These are phyloP conservation scores for Pristionchus exspectatus DNA, from an alignment of 2,888 invertebrate species.

Conservation along the genomic window DNA sequence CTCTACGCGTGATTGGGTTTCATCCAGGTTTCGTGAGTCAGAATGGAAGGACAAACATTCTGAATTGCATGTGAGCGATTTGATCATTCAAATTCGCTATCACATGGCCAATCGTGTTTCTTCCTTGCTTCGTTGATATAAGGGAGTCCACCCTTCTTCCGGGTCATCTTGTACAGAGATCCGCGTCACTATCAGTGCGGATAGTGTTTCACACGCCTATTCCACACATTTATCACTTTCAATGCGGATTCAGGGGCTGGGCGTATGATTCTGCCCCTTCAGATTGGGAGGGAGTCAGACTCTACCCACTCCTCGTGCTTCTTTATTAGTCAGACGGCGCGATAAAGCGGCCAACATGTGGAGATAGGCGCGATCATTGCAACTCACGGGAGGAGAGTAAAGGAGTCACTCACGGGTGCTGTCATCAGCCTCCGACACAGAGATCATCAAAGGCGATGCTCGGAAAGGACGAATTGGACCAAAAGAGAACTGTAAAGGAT, in stretches of 20 bases:
- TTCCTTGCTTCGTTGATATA: not conserved
- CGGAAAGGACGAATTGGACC: not conserved
- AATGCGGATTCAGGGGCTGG: too few relatives aligned
- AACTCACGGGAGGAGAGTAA: not conserved
- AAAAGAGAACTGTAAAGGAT: too few relatives aligned
- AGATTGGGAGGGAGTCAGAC: not conserved
- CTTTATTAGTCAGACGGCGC: not conserved
- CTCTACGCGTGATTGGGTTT: not conserved
- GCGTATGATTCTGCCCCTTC: not conserved
- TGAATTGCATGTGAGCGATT: too few relatives aligned
- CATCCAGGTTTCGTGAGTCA: not conserved
- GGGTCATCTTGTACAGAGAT: not conserved
- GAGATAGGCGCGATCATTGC: constrained; percentile 6
- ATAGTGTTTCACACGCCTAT: too few relatives aligned
- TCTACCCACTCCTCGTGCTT: not conserved
- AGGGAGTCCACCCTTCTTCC: not conserved
- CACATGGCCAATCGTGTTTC: too few relatives aligned
- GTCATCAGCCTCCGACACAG: not conserved
- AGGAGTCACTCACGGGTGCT: not conserved
- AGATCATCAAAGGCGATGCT: not conserved
- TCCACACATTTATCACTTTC: too few relatives aligned
- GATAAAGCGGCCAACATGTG: not conserved
- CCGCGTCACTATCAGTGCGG: not conserved
- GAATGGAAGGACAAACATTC: too few relatives aligned
- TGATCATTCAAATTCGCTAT: too few relatives aligned